Percentiles rank a stretch among this genome's conserved stretches.
Conservation (phyloP, 2,113 vertebrate genomes). For the Eonycteris spelaea region DNA sequence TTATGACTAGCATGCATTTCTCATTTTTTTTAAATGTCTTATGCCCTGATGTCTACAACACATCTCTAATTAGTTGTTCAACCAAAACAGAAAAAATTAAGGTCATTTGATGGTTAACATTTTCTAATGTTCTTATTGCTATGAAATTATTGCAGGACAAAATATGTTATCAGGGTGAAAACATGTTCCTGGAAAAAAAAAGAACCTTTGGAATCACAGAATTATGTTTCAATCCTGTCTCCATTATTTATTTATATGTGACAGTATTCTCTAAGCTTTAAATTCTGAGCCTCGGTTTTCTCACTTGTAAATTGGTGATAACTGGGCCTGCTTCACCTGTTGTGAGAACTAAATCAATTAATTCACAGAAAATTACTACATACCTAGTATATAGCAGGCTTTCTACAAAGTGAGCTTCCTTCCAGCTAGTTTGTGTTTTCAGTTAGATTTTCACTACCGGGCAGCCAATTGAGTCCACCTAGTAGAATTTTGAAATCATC, state of each 20-base stretch:
- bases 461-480: background rate
- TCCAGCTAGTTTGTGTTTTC: background rate
- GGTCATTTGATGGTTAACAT: background rate
- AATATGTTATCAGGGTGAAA: background rate
- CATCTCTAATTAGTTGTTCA: background rate
- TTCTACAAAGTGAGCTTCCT: background rate
- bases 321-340: background rate
- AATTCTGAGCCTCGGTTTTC: background rate
- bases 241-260: background rate
- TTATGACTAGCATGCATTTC: background rate
- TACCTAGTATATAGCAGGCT: background rate
- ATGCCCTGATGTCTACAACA: background rate
- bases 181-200: background rate
- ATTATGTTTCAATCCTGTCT: background rate
- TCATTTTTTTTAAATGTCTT: background rate
- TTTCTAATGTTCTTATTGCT: background rate
- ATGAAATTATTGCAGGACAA: background rate
- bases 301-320: background rate
- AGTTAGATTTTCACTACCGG: background rate
- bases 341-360: background rate
- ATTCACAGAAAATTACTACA: background rate
- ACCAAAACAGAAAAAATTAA: background rate
- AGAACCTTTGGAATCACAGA: background rate
- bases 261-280: background rate
- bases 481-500: background rate